Evolutionary conservation across 35 echinoderm and acorn worm genomes (phyloP).

Genomic region (Eucidaris tribuloides): DNA sequence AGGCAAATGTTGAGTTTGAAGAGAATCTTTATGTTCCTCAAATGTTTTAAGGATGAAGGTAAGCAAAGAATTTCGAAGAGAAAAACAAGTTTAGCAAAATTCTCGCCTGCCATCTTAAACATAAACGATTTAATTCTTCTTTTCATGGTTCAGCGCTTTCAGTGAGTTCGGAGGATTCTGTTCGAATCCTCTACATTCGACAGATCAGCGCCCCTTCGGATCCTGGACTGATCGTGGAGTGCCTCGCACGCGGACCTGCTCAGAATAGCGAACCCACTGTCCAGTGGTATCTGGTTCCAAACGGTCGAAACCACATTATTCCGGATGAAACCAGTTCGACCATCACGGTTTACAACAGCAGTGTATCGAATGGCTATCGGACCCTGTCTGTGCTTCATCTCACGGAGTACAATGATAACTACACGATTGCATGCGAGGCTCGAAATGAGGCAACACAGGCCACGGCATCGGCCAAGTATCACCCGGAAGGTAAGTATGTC

Average conservation of each 20-base stretch:
- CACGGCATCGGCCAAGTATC: too few relatives aligned
- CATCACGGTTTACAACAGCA: neutral
- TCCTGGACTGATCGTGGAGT: neutral
- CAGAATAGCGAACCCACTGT: neutral
- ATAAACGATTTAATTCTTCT: neutral
- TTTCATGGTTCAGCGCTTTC: neutral
- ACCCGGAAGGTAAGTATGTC: too few relatives aligned
- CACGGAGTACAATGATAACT: neutral
- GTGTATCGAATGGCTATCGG: neutral
- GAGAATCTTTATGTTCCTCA: neutral
- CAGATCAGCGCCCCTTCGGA: neutral
- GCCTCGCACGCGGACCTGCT: neutral
- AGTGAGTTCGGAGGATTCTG: neutral
- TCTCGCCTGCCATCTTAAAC: neutral
- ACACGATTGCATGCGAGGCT: neutral
- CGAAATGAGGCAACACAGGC: too few relatives aligned
- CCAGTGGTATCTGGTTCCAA: neutral
- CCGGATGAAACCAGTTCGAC: neutral
- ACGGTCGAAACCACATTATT: neutral
- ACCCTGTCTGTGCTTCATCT: neutral
- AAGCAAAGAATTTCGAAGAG: too few relatives aligned
- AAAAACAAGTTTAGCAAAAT: neutral
- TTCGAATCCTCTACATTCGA: neutral
- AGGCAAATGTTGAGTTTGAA: neutral
- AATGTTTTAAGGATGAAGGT: too few relatives aligned